Evolutionary conservation across 2,113 vertebrate genomes (phyloP).

Genomic region (Sturnira hondurensis): DNA sequence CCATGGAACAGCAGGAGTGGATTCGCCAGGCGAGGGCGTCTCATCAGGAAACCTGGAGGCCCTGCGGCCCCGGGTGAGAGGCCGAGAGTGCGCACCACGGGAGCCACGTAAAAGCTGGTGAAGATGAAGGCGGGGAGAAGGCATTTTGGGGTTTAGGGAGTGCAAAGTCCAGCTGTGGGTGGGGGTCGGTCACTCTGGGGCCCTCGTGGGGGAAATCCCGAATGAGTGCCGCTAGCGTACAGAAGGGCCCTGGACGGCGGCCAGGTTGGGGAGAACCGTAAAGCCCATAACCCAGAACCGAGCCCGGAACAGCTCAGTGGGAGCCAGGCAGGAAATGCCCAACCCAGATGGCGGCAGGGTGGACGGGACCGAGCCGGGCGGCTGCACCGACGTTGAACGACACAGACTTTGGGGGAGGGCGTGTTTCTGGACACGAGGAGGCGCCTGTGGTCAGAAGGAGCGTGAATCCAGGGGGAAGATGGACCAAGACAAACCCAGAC

Average conservation of each 20-base stretch:
- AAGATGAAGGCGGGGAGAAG: too few relatives aligned
- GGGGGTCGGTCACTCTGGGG: too few relatives aligned
- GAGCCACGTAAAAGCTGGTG: background rate
- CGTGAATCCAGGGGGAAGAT: fast-evolving
- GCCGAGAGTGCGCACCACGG: fast-evolving
- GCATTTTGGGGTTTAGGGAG: background rate
- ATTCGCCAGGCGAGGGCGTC: too few relatives aligned
- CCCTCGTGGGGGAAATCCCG: background rate
- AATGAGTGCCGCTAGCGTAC: background rate
- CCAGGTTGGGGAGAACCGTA: too few relatives aligned
- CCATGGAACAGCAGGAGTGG: background rate
- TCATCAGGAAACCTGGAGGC: fast-evolving
- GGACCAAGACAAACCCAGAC: fast-evolving
- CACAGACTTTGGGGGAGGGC: background rate
- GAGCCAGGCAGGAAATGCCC: background rate
- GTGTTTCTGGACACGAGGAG: background rate
- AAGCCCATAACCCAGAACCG: background rate
- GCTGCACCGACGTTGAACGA: fast-evolving
- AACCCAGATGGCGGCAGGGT: background rate
- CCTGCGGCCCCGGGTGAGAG: fast-evolving
- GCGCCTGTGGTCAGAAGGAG: background rate
- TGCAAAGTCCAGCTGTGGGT: fast-evolving
- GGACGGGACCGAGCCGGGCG: too few relatives aligned
- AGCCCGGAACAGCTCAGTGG: background rate
- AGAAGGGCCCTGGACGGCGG: fast-evolving